phyloP scores from a whole-genome alignment of 2,113 vertebrate species.

The Oostethus manadensis region DNA sequence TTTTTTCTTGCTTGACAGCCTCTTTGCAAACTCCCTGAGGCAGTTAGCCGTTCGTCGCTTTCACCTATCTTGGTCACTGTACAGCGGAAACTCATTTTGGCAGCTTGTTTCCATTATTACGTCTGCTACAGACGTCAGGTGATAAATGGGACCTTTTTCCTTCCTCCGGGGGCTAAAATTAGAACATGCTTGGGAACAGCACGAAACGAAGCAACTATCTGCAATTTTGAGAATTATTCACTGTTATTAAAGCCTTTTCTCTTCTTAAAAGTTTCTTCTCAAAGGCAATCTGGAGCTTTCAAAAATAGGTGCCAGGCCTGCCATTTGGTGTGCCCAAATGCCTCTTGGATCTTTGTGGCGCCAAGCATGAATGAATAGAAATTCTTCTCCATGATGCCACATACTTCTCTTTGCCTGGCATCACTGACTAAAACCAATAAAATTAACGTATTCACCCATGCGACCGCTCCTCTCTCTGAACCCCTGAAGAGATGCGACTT shows the following conservation, averaged over 20 bases:
- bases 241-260: slow-evolving; percentile 34
- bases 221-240: slow-evolving; percentile 23
- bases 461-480: neutral
- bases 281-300: slow-evolving; percentile 27
- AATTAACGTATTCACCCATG: slow-evolving; percentile 8
- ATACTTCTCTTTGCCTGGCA: slow-evolving; percentile 38
- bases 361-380: slow-evolving; percentile 63
- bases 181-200: slow-evolving; percentile 3
- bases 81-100: slow-evolving; percentile 4
- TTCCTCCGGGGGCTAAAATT: slow-evolving; percentile 12
- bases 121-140: slow-evolving; percentile 10
- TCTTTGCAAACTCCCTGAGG: neutral
- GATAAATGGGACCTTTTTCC: slow-evolving; percentile 14
- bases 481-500: slow-evolving; percentile 16
- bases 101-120: slow-evolving; percentile 12
- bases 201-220: slow-evolving; percentile 25
- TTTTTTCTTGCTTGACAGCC: neutral
- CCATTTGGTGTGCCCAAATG: slow-evolving; percentile 62
- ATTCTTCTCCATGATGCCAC: slow-evolving; percentile 45
- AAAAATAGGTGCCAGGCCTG: slow-evolving; percentile 27
- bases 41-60: neutral
- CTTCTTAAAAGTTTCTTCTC: slow-evolving; percentile 16
- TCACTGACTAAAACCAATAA: neutral
- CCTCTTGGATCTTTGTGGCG: slow-evolving; percentile 58
- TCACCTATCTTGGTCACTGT: neutral